Evolutionary conservation across 2,113 vertebrate species (phyloP).

Genomic region (Plestiodon gilberti): DNA sequence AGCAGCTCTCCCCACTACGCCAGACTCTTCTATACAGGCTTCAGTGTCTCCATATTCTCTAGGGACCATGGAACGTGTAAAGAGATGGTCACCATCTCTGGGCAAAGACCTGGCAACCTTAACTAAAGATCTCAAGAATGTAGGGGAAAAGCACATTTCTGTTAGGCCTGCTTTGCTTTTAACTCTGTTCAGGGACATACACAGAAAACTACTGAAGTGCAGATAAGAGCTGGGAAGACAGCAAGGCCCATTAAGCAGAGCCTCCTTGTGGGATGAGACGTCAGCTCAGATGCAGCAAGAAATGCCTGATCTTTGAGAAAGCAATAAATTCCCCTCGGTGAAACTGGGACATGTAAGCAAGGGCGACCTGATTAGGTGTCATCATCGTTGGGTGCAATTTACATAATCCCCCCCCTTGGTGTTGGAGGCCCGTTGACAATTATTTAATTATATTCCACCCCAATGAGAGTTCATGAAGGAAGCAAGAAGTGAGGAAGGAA

Average conservation of each 20-base stretch:
- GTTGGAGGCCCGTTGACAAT: background rate
- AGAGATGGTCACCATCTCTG: no score
- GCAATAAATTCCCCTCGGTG: background rate
- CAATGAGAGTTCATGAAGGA: background rate
- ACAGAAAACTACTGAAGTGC: background rate
- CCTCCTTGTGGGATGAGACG: background rate
- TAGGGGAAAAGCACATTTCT: background rate
- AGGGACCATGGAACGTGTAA: no score
- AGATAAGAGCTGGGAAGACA: background rate
- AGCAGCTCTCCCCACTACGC: no score
- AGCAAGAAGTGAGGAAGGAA: background rate
- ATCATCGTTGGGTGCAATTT: background rate
- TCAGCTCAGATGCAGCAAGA: background rate
- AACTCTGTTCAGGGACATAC: background rate
- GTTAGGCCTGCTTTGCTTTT: conserved; percentile 2
- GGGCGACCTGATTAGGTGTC: background rate
- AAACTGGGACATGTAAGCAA: background rate
- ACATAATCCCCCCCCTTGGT: background rate
- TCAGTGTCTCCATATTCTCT: no score
- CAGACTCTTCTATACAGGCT: no score
- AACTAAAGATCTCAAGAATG: background rate
- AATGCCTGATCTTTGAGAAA: background rate
- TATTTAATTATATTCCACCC: background rate
- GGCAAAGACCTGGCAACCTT: no score
- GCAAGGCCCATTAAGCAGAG: background rate